phyloP scores from a whole-genome alignment of 2,113 vertebrate genomes.

The Alethe diademata region DNA sequence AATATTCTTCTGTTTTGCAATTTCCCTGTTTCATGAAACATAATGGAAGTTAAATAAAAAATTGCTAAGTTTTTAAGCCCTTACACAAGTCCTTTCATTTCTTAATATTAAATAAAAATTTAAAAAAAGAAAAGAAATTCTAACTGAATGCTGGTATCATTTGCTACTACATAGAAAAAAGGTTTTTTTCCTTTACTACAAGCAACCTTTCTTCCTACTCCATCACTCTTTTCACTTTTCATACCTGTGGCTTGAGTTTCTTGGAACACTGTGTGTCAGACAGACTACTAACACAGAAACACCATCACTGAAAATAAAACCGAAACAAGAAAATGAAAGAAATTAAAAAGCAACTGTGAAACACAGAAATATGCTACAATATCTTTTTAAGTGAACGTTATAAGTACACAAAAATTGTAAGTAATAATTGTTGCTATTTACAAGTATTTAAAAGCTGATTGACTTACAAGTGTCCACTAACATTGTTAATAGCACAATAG shows the following conservation, averaged over 20 bases:
- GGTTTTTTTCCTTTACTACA: neutral
- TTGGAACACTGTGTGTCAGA: constrained; percentile 80
- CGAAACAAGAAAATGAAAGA: constrained; percentile 67
- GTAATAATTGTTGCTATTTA: constrained; percentile 96
- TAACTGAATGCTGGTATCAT: neutral
- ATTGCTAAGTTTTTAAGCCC: constrained; percentile 38
- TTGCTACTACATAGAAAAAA: constrained; percentile 35
- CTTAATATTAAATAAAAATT: neutral
- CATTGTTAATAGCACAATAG: constrained; percentile 90
- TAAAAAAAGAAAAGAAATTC: neutral
- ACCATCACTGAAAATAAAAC: constrained; percentile 73
- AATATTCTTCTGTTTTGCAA: neutral
- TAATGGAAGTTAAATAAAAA: neutral
- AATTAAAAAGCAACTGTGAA: constrained; percentile 76
- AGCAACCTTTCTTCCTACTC: neutral
- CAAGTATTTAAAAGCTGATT: constrained; percentile 94
- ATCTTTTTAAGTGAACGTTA: constrained; percentile 83
- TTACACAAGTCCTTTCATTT: constrained; percentile 30
- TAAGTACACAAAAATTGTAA: constrained; percentile 95
- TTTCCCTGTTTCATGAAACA: constrained; percentile 52
- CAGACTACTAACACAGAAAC: constrained; percentile 76
- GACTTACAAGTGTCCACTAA: constrained; percentile 95
- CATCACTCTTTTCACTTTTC: constrained; percentile 7
- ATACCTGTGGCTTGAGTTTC: constrained; percentile 65
- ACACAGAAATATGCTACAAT: constrained; percentile 82